Evolutionary conservation across 2,797 vertebrate species (phyloP).

Genomic region (Pseudopleuronectes americanus): DNA sequence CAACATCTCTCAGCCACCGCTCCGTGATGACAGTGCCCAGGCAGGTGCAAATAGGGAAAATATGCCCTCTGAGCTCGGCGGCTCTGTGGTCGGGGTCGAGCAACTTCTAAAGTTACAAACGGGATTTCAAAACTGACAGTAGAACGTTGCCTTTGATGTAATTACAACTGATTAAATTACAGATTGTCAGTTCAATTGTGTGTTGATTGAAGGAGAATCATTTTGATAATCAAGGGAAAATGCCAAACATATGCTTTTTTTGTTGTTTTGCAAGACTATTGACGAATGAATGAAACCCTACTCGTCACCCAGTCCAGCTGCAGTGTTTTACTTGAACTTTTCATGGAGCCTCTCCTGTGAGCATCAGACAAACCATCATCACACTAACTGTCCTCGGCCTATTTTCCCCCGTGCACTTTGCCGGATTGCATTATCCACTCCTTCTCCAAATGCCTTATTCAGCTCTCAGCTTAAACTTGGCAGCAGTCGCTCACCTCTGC

Average conservation of each 20-base stretch:
- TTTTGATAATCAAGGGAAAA: too few species aligned
- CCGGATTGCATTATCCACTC: constrained; percentile 64
- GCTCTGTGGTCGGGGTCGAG: too few species aligned
- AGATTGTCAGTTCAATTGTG: too few species aligned
- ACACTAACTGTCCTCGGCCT: constrained; percentile 44
- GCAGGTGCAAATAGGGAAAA: constrained; percentile 46
- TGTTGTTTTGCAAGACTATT: too few species aligned
- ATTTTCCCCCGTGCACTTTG: constrained; percentile 43
- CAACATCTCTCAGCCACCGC: constrained; percentile 13
- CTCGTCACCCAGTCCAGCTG: not conserved
- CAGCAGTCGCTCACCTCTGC: constrained; percentile 68
- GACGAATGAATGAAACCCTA: too few species aligned
- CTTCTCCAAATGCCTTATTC: constrained; percentile 66
- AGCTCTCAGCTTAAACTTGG: constrained; percentile 67
- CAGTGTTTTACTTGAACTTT: constrained; percentile 14
- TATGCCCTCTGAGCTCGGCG: too few species aligned
- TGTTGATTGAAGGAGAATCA: too few species aligned
- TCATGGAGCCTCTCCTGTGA: not conserved
- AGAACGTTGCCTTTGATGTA: not conserved
- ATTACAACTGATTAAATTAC: not conserved
- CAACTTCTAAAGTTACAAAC: not conserved
- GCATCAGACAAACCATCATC: constrained; percentile 11
- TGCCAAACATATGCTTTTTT: too few species aligned
- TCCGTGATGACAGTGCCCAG: constrained; percentile 31
- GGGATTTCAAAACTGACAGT: not conserved